These are phyloP conservation scores for Neodiprion virginianus DNA, from an alignment of 1,140 invertebrate species.

Conservation along the genomic window DNA sequence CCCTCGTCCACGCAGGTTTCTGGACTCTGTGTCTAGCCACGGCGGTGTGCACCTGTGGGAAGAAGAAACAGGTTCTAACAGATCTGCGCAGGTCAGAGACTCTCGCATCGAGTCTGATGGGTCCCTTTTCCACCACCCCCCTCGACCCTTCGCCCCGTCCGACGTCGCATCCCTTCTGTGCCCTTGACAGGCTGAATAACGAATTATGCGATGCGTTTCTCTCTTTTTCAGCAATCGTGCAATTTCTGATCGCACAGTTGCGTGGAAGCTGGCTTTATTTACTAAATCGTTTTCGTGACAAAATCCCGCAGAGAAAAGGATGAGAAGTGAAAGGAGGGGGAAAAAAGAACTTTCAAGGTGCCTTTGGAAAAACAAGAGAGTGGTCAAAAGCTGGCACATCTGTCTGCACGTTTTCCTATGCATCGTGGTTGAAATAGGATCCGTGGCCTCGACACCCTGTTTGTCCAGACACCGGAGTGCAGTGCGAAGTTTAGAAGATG, in stretches of 20 bases:
- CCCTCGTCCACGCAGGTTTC: background rate
- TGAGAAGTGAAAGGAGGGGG: background rate
- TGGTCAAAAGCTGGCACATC: background rate
- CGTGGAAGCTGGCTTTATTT: no score
- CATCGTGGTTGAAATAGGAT: background rate
- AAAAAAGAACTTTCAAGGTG: background rate
- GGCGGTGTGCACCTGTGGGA: background rate
- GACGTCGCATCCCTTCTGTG: no score
- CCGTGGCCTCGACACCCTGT: background rate
- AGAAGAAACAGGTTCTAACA: background rate
- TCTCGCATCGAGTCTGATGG: background rate
- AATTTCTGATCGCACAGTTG: no score
- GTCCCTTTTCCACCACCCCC: no score
- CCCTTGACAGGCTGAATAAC: no score
- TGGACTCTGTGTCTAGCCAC: background rate
- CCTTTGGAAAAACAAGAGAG: background rate
- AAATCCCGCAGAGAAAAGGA: background rate
- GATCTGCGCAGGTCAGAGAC: constrained; percentile 1
- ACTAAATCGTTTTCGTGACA: no score
- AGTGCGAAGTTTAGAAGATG: background rate
- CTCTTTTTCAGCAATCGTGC: no score
- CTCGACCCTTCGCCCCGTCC: no score
- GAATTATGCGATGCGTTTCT: no score
- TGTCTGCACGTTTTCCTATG: background rate
- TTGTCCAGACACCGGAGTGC: background rate